A percentile compares a stretch with the other conserved stretches of the same genome.
Evolutionary conservation across 1,140 invertebrate genomes (phyloP).

Genomic region (Drosophila arawakana): DNA sequence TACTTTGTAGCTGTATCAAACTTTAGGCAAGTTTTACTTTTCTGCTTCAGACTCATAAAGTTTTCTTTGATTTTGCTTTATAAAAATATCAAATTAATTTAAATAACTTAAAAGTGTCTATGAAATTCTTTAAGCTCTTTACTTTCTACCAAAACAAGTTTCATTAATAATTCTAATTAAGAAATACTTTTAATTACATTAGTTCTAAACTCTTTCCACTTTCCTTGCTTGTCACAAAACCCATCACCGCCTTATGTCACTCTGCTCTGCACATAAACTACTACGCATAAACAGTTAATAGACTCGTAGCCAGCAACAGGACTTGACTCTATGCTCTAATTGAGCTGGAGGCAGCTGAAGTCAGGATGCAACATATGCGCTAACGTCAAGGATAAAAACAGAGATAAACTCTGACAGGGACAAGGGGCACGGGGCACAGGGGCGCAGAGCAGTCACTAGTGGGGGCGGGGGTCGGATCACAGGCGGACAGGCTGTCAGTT

Average conservation of each 20-base stretch:
- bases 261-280: not conserved
- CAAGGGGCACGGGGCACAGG: conserved; percentile 21
- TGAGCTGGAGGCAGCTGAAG: conserved; percentile 49
- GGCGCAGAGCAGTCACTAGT: not conserved
- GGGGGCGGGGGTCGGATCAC: conserved; percentile 51
- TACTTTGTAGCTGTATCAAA: not conserved
- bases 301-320: conserved; percentile 6
- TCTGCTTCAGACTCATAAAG: too few species aligned
- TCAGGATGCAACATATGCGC: conserved; percentile 75
- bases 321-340: conserved; percentile 59
- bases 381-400: conserved; percentile 73
- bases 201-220: too few species aligned
- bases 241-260: too few species aligned
- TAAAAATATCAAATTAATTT: too few species aligned
- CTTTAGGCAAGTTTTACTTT: too few species aligned
- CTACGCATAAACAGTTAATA: conserved; percentile 17
- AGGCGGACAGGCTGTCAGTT: conserved; percentile 80
- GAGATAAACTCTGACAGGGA: conserved; percentile 58
- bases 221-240: too few species aligned
- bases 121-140: too few species aligned
- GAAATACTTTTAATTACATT: too few species aligned
- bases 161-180: too few species aligned
- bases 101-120: too few species aligned
- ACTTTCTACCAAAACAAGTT: too few species aligned
- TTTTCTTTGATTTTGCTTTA: too few species aligned